A percentile compares a stretch with the other conserved stretches of the same genome.
phyloP scores from a whole-genome alignment of 2,888 invertebrate genomes.

The Sphaerophoria taeniata region DNA sequence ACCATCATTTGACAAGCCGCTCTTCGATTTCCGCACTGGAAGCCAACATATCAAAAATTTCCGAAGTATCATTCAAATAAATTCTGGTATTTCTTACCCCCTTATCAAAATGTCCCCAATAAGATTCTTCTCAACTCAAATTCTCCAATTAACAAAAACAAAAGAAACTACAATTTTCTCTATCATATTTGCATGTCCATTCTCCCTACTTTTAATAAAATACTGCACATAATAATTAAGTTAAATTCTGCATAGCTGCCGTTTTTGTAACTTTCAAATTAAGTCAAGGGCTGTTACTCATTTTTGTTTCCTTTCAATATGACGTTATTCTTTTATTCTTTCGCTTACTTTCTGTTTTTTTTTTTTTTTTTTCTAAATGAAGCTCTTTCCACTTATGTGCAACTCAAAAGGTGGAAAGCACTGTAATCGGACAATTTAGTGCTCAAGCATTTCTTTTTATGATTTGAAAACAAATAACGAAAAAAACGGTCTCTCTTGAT shows the following conservation, averaged over 20 bases:
- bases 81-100: too few species aligned
- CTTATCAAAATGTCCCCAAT: background rate
- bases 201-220: constrained; percentile 23
- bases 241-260: constrained; percentile 40
- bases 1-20: too few species aligned
- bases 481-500: background rate
- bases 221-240: constrained; percentile 49
- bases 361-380: background rate
- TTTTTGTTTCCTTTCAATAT: too few species aligned
- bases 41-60: too few species aligned
- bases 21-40: too few species aligned
- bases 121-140: too few species aligned
- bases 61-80: too few species aligned
- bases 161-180: constrained; percentile 4
- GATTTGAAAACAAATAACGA: constrained; percentile 24
- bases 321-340: background rate
- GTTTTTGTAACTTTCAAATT: constrained; percentile 35
- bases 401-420: constrained; percentile 55
- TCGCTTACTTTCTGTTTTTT: background rate
- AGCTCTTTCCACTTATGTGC: constrained; percentile 43
- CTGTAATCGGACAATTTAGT: constrained; percentile 68
- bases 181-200: background rate
- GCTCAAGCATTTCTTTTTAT: constrained; percentile 50
- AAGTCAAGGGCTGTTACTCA: constrained; percentile 46
- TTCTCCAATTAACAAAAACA: background rate